Percentiles rank a stretch among this genome's conserved stretches.
Evolutionary conservation across 2,888 invertebrate species (phyloP).

Genomic region (Ptychoptera contaminata): DNA sequence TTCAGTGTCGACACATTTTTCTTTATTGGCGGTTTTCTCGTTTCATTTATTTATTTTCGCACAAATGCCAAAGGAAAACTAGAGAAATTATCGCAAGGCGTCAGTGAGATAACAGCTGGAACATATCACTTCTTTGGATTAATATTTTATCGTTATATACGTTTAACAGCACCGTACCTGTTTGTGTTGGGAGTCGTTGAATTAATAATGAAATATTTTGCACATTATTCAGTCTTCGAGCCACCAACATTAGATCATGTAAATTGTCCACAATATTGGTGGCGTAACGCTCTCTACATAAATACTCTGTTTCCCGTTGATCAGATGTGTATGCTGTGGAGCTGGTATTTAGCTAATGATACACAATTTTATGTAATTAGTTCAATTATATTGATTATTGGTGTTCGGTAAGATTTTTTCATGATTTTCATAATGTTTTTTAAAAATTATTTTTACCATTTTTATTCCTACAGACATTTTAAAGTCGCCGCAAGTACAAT

Average conservation of each 20-base stretch:
- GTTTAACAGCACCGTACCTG: slow-evolving; percentile 67
- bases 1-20: slow-evolving; percentile 74
- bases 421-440: neutral
- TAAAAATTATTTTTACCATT: neutral
- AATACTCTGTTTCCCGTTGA: slow-evolving; percentile 72
- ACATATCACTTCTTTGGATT: slow-evolving; percentile 58
- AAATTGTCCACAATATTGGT: slow-evolving; percentile 75
- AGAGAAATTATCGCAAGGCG: slow-evolving; percentile 46
- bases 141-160: slow-evolving; percentile 59
- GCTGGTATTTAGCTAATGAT: slow-evolving; percentile 79
- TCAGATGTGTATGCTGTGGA: slow-evolving; percentile 86
- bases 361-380: slow-evolving; percentile 77
- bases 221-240: slow-evolving; percentile 67
- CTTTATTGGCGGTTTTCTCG: slow-evolving; percentile 68
- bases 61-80: slow-evolving; percentile 58
- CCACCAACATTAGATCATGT: slow-evolving; percentile 66
- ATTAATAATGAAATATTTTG: slow-evolving; percentile 75
- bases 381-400: slow-evolving; percentile 63
- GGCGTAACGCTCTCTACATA: slow-evolving; percentile 74
- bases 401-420: slow-evolving; percentile 37
- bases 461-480: slow-evolving; percentile 45
- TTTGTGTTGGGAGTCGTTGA: slow-evolving; percentile 71
- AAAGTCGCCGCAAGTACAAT: slow-evolving; percentile 54
- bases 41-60: slow-evolving; percentile 73
- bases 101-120: slow-evolving; percentile 45